Conservation (phyloP, 1,140 invertebrate species). For the Ectropis grisescens region DNA sequence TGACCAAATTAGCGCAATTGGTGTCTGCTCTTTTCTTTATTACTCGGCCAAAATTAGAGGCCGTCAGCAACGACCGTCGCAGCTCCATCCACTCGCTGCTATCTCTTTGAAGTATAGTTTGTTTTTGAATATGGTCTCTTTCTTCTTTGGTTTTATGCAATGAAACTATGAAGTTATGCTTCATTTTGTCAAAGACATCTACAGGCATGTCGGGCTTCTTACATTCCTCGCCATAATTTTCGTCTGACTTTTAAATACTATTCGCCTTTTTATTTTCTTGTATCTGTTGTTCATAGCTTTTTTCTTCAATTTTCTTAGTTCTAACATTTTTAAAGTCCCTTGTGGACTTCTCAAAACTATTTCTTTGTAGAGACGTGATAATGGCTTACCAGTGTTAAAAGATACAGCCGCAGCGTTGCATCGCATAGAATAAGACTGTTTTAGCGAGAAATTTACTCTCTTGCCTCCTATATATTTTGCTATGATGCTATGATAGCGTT, state of each 20-base stretch:
- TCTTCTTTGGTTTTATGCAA: not conserved
- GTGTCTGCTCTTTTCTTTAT: conserved; percentile 17
- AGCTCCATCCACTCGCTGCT: conserved; percentile 18
- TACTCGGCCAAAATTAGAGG: conserved; percentile 36
- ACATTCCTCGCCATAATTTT: conserved; percentile 2
- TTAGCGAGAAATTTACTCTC: conserved; percentile 4
- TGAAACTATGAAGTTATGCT: not conserved
- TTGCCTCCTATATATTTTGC: conserved; percentile 5
- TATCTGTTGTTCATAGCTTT: not conserved
- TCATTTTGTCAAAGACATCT: not conserved
- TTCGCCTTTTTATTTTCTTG: not conserved
- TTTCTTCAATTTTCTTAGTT: not conserved
- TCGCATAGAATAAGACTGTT: conserved; percentile 1
- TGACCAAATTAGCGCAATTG: conserved; percentile 16
- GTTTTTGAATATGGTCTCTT: not conserved
- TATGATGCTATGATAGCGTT: conserved; percentile 1
- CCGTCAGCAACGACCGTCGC: conserved; percentile 25
- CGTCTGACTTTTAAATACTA: not conserved
- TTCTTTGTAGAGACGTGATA: not conserved
- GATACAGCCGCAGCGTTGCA: conserved; percentile 2
- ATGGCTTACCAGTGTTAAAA: not conserved
- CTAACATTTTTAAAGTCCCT: not conserved
- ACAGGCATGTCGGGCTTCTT: conserved; percentile 1
- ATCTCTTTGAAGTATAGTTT: not conserved
- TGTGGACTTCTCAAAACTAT: not conserved